Evolutionary conservation across 2,113 vertebrate genomes (phyloP).

Genomic region (Tichodroma muraria): DNA sequence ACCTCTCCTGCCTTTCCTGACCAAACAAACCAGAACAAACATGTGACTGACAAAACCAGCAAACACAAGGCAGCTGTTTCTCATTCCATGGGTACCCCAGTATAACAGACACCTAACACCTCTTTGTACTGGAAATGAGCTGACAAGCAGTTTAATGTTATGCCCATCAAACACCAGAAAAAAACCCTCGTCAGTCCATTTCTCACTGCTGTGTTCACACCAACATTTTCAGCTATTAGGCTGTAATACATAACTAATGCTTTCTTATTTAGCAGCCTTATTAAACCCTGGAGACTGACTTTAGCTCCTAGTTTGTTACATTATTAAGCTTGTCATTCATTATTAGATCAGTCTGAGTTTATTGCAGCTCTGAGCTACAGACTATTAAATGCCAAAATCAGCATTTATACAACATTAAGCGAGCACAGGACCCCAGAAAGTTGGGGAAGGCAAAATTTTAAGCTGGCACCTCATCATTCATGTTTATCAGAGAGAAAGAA

Average conservation of each 20-base stretch:
- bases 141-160: not conserved
- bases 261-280: constrained; percentile 34
- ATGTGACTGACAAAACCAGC: not conserved
- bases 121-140: not conserved
- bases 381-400: not conserved
- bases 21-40: not conserved
- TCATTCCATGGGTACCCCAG: not conserved
- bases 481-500: not conserved
- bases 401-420: not conserved
- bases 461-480: not conserved
- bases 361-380: constrained; percentile 2
- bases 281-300: constrained; percentile 38
- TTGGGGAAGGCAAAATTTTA: not conserved
- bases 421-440: not conserved
- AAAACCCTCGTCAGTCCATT: accelerated
- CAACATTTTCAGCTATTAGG: not conserved
- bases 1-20: not conserved
- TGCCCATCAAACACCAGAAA: not conserved
- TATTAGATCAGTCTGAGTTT: constrained; percentile 25
- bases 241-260: constrained; percentile 8
- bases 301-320: not conserved
- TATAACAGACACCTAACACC: not conserved
- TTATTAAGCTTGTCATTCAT: constrained; percentile 48
- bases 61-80: not conserved
- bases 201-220: not conserved